Conservation (phyloP, 2,888 invertebrate genomes). For the Gari tellinella region DNA sequence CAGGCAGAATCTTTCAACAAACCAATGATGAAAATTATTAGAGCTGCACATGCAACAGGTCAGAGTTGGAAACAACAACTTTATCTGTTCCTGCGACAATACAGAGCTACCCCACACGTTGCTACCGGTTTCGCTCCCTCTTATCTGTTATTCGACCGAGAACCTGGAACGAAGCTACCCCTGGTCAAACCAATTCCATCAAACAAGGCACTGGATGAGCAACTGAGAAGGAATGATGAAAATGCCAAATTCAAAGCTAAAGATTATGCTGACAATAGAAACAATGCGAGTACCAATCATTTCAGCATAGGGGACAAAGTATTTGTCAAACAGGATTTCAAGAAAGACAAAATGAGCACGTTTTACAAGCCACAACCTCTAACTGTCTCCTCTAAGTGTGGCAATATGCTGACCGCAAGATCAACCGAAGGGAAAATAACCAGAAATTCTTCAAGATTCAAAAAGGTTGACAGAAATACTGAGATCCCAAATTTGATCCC, state of each 20-base stretch:
- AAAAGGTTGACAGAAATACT: no score
- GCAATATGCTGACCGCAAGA: no score
- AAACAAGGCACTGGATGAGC: no score
- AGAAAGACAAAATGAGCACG: constrained; percentile 28
- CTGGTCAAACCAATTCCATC: background rate
- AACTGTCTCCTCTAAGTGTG: constrained; percentile 13
- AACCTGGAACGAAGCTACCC: constrained; percentile 48
- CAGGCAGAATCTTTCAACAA: constrained; percentile 58
- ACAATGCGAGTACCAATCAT: background rate
- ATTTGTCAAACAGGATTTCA: no score
- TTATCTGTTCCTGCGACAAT: constrained; percentile 42
- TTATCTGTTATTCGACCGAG: constrained; percentile 44
- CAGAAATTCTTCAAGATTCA: no score
- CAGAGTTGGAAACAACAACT: constrained; percentile 43
- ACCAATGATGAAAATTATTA: constrained; percentile 52
- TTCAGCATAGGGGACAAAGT: no score
- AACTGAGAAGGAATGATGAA: constrained; percentile 26
- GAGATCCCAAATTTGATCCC: no score
- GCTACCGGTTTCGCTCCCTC: constrained; percentile 47
- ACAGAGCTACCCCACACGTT: constrained; percentile 51
- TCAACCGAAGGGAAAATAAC: no score
- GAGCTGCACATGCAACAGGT: constrained; percentile 46
- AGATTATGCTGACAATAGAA: constrained; percentile 23
- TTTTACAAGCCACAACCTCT: constrained; percentile 23
- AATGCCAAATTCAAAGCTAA: constrained; percentile 18